A percentile compares a stretch with the other conserved stretches of the same genome.
phyloP scores from a whole-genome alignment of 2,888 invertebrate species.

The Leptogaster cylindrica region DNA sequence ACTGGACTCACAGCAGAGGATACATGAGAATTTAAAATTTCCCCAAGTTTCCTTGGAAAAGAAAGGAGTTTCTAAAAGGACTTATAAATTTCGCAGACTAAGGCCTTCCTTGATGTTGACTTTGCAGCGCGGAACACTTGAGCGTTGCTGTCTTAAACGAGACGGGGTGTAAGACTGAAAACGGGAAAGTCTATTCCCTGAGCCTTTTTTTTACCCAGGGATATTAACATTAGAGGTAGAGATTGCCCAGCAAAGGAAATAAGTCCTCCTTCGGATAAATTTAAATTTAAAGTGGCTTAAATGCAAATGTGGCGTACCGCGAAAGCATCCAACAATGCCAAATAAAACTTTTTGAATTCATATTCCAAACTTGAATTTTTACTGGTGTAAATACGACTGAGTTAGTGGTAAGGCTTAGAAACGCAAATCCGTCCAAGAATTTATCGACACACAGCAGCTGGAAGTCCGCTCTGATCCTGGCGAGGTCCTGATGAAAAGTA shows the following conservation, averaged over 20 bases:
- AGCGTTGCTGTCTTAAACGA: neutral
- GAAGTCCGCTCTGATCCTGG: neutral
- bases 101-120: conserved; percentile 12
- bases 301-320: conserved; percentile 43
- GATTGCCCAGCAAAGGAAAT: neutral
- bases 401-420: conserved; percentile 22
- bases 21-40: neutral
- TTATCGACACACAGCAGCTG: neutral
- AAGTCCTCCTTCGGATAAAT: conserved; percentile 31
- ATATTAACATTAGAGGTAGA: conserved; percentile 15
- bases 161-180: neutral
- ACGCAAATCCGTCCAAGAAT: conserved; percentile 18
- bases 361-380: conserved; percentile 16
- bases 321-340: conserved; percentile 46
- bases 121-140: neutral
- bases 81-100: conserved; percentile 4
- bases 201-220: conserved; percentile 8
- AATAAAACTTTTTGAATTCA: conserved; percentile 43
- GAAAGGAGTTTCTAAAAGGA: neutral
- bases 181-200: neutral
- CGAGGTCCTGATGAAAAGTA: conserved; percentile 20
- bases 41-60: neutral
- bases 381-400: conserved; percentile 26
- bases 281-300: conserved; percentile 47
- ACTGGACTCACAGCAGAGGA: neutral